These are phyloP conservation scores for Arbacia lixula DNA, from an alignment of 53 echinoderm and acorn worm species.

Conservation along the genomic window DNA sequence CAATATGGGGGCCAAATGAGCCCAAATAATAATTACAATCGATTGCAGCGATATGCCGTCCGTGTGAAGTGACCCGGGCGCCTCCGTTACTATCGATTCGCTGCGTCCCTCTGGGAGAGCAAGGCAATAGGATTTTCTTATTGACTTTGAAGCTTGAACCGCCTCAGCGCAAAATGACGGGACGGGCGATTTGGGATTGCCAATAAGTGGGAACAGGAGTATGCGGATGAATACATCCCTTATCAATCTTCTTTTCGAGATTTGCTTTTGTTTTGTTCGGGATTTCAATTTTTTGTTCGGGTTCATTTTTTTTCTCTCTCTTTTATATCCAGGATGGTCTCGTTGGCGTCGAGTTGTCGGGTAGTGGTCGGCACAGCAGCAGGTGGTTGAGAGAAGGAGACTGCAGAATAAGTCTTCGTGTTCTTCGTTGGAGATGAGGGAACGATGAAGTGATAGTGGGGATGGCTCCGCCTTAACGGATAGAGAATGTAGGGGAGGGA, in stretches of 20 bases:
- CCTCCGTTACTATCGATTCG: constrained; percentile 30
- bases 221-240: background rate
- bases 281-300: background rate
- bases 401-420: no score
- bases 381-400: constrained; percentile 35
- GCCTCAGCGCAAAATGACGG: constrained; percentile 21
- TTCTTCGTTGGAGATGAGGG: no score
- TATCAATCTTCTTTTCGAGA: background rate
- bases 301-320: background rate
- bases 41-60: background rate
- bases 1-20: no score
- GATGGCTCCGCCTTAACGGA: no score
- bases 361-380: background rate
- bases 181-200: constrained; percentile 11
- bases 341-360: constrained; percentile 10
- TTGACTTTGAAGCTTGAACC: constrained; percentile 31
- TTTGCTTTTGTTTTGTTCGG: background rate
- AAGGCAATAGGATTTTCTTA: constrained; percentile 37
- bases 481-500: no score
- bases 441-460: no score
- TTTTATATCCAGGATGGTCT: background rate
- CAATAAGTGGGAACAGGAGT: constrained; percentile 24
- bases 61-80: constrained; percentile 13
- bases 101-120: constrained; percentile 22
- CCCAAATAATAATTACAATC: no score